These are phyloP conservation scores for Corythornis leucogaster DNA, from an alignment of 2,797 vertebrate genomes.

Conservation along the genomic window DNA sequence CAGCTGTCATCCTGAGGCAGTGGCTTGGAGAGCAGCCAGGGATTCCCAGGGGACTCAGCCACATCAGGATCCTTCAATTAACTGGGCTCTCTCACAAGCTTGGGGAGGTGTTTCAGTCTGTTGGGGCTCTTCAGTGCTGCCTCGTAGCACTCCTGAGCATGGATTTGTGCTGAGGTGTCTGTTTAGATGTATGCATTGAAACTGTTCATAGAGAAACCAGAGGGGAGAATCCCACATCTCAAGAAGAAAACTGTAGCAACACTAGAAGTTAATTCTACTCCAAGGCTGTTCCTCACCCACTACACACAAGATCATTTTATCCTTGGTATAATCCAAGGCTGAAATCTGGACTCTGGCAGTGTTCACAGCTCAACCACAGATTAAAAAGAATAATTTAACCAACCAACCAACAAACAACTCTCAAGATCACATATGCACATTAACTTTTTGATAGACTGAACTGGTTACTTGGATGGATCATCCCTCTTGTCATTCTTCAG, in stretches of 20 bases:
- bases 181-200: neutral
- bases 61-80: neutral
- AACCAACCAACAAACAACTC: too few species aligned
- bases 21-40: neutral
- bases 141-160: neutral
- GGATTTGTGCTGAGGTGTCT: neutral
- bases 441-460: slow-evolving; percentile 71
- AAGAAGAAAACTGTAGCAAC: neutral
- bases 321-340: neutral
- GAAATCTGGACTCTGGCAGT: neutral
- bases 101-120: neutral
- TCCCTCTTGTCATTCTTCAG: neutral
- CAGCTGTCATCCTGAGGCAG: neutral
- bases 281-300: neutral
- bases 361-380: neutral
- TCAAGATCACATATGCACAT: slow-evolving; percentile 52
- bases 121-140: neutral
- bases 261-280: neutral
- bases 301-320: neutral
- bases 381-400: neutral
- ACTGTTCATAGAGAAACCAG: neutral
- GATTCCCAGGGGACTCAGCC: neutral
- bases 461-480: slow-evolving; percentile 69
- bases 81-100: accelerated
- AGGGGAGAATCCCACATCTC: neutral